Evolutionary conservation across 2,113 vertebrate genomes (phyloP).

Genomic region (Chlamydotis undulata): DNA sequence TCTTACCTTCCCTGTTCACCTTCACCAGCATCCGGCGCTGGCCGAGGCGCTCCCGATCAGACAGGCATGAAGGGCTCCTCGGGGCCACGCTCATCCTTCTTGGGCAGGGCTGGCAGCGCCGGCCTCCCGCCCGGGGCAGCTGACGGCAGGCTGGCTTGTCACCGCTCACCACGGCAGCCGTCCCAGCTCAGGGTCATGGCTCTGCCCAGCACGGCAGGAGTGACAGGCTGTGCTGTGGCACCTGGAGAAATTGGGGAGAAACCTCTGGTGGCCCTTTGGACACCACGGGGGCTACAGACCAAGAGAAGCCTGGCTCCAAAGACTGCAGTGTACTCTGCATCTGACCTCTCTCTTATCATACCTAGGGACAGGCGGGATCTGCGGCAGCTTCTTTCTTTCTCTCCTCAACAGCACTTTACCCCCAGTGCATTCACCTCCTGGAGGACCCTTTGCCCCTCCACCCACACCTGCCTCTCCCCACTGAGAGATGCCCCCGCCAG

Average conservation of each 20-base stretch:
- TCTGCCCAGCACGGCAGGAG: not conserved
- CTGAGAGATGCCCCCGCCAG: not conserved
- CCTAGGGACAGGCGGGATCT: not conserved
- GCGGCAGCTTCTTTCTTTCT: not conserved
- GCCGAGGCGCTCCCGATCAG: not conserved
- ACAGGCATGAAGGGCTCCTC: constrained; percentile 49
- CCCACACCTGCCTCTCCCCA: not conserved
- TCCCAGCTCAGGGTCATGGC: not conserved
- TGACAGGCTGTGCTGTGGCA: not conserved
- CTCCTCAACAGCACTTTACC: not conserved
- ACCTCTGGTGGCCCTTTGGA: not conserved
- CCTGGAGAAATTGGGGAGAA: not conserved
- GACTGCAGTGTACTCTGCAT: not conserved
- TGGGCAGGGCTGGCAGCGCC: not conserved
- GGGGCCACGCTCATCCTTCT: not conserved
- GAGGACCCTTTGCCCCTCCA: not conserved
- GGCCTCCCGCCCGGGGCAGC: not conserved
- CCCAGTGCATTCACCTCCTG: rapidly evolving
- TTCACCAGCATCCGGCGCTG: not conserved
- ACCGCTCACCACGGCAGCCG: not conserved
- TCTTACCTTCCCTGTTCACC: not conserved
- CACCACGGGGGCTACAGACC: rapidly evolving
- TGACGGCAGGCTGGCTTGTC: not conserved
- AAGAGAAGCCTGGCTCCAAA: not conserved
- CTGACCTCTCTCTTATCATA: not conserved